These are phyloP conservation scores for Chymomyza caudatula DNA, from an alignment of 2,888 invertebrate species.

Conservation along the genomic window DNA sequence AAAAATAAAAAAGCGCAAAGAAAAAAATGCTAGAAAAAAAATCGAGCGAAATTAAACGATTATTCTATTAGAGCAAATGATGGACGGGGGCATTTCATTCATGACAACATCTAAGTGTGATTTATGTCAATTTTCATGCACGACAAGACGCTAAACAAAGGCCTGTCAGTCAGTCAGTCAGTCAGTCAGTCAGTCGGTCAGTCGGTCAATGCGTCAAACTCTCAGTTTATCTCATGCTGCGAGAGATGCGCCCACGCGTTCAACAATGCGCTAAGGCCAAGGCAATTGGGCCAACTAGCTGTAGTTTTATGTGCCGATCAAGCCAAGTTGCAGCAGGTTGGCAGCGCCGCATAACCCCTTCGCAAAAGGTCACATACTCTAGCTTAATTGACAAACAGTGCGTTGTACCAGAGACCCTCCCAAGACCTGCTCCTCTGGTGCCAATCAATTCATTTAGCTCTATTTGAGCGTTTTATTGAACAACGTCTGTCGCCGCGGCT, in stretches of 20 bases:
- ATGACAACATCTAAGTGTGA: constrained; percentile 20
- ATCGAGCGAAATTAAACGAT: constrained; percentile 48
- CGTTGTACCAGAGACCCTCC: neutral
- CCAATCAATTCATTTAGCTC: constrained; percentile 58
- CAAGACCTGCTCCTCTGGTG: constrained; percentile 16
- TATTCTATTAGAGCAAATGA: constrained; percentile 24
- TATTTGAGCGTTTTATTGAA: constrained; percentile 46
- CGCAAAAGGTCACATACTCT: constrained; percentile 51
- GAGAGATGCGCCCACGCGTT: neutral
- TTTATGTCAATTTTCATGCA: constrained; percentile 3
- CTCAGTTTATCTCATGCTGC: neutral
- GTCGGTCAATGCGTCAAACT: neutral
- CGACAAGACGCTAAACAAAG: neutral
- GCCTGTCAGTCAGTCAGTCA: neutral
- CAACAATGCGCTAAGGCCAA: neutral
- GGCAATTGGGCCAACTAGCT: neutral
- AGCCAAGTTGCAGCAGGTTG: neutral
- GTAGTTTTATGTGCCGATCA: neutral
- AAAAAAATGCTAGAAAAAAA: neutral
- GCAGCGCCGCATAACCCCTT: neutral
- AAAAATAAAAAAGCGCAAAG: neutral
- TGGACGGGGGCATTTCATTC: constrained; percentile 23
- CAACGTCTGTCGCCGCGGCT: constrained; percentile 1
- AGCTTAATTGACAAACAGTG: constrained; percentile 53
- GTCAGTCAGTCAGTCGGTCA: neutral